Conservation (phyloP, 2,113 vertebrate species). For the Elanoides forficatus region DNA sequence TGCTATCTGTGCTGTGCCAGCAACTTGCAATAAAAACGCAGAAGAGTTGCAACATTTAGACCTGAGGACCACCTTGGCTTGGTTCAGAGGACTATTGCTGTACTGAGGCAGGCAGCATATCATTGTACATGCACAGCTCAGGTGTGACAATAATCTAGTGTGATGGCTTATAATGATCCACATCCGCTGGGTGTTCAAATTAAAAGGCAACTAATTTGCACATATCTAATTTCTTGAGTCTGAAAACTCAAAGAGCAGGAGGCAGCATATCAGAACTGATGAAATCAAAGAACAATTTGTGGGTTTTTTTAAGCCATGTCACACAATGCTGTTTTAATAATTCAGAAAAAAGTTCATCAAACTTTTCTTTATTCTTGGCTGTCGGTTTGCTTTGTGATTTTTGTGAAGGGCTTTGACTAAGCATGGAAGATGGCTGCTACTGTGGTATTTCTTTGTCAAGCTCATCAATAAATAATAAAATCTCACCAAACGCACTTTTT, state of each 20-base stretch:
- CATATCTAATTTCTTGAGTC: neutral
- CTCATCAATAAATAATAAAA: neutral
- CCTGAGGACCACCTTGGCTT: neutral
- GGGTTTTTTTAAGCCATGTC: neutral
- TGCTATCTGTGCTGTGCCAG: neutral
- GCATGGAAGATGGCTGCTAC: accelerated
- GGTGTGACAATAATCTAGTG: neutral
- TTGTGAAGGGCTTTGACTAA: neutral
- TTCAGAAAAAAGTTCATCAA: neutral
- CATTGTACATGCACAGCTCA: accelerated
- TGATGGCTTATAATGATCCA: neutral
- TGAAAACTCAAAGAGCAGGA: neutral
- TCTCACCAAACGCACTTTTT: neutral
- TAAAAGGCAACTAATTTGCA: neutral
- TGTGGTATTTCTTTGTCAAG: neutral
- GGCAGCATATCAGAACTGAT: neutral
- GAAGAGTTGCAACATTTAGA: neutral
- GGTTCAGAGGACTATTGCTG: neutral
- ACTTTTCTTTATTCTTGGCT: neutral
- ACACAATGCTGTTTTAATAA: neutral
- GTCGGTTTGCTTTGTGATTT: neutral
- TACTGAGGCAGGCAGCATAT: neutral
- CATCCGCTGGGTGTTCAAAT: accelerated
- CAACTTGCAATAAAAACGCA: neutral
- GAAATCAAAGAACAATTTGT: neutral